phyloP scores from a whole-genome alignment of 2,797 vertebrate species.

The Enteromius anoplus region DNA sequence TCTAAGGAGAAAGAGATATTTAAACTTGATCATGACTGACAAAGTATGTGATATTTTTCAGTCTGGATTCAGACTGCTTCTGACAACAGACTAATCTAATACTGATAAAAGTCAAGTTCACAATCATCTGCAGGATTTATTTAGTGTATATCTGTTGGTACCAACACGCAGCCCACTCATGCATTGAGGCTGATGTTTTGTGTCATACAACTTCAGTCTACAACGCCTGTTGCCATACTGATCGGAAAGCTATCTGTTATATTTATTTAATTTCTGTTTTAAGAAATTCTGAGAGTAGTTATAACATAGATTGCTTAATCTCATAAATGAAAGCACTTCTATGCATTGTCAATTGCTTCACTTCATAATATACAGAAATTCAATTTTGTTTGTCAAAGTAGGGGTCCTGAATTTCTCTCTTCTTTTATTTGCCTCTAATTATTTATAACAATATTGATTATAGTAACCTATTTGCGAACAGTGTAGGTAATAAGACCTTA shows the following conservation, averaged over 20 bases:
- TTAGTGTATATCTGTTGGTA: constrained; percentile 4
- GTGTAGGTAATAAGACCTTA: constrained; percentile 27
- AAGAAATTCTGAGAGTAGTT: constrained; percentile 20
- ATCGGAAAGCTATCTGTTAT: not conserved
- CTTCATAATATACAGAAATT: not conserved
- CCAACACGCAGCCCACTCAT: not conserved
- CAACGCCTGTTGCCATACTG: not conserved
- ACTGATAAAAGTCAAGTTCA: not conserved
- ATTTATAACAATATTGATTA: constrained; percentile 18
- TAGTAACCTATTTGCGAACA: constrained; percentile 27
- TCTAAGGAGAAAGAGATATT: constrained; percentile 16
- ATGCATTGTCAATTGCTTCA: constrained; percentile 16
- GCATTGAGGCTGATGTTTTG: not conserved
- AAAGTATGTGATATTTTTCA: not conserved
- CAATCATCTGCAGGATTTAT: not conserved
- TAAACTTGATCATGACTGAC: constrained; percentile 9
- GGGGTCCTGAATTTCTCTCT: not conserved
- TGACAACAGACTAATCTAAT: constrained; percentile 18
- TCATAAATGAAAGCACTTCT: constrained; percentile 18
- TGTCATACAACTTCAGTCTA: not conserved
- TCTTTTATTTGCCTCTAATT: not conserved
- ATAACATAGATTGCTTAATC: constrained; percentile 17
- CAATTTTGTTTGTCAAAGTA: not conserved
- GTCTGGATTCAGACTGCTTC: constrained; percentile 9
- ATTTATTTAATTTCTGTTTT: constrained; percentile 12